Base-by-base conservation (phyloP, 2,888 invertebrate species). In the Laspeyria flexula region DNA sequence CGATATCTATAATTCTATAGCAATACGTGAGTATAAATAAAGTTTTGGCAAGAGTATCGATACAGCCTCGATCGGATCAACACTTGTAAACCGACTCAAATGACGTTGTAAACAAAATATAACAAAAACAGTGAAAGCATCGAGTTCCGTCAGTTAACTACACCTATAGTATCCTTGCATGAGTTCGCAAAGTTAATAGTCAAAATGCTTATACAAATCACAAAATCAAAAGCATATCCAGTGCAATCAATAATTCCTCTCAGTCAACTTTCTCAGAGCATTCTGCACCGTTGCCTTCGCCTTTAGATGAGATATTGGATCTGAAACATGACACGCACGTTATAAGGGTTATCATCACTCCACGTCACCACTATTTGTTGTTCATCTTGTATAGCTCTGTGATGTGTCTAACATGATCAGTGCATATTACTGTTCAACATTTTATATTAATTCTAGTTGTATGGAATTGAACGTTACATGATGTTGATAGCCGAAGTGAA, bases 221-320 rank as follows among this genome's bases (percentile, higher is more conserved):
- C 83, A 83, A 82, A 80, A 75, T 73, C 55, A 71, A 71, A 31
- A 67, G 66, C 57, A 56, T 68, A 73, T 77, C 72, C 73, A 68
- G 69, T 60, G 63, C 64, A 66, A 65, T 85, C 74, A 90, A 77
- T 84, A 90, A 79, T 89, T 89, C 73, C 83, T 87, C 77, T 92
- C 92, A 92, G 92, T 91, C 86, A 90, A 81, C 81, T 89, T 92
- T 89, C 85, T 85, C 83, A 92, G 89, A 79, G 92, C 92, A 83
- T 91, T 92, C 91, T 92, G 92, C 76, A 92, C 92, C 71, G 91
- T 92, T 86, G 90, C 91, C 79, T 91, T 92, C 88, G 92, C 92
- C 83, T 91, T 92, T 87, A 90, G 89, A 68, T 91, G 91, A 64
- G 90, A 87, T 81, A 91, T 81, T 82, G 92, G 91, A 90, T 91